A percentile compares a stretch with the other conserved stretches of the same genome.
Evolutionary conservation across 2,113 vertebrate species (phyloP).

Genomic region (Talpa occidentalis): DNA sequence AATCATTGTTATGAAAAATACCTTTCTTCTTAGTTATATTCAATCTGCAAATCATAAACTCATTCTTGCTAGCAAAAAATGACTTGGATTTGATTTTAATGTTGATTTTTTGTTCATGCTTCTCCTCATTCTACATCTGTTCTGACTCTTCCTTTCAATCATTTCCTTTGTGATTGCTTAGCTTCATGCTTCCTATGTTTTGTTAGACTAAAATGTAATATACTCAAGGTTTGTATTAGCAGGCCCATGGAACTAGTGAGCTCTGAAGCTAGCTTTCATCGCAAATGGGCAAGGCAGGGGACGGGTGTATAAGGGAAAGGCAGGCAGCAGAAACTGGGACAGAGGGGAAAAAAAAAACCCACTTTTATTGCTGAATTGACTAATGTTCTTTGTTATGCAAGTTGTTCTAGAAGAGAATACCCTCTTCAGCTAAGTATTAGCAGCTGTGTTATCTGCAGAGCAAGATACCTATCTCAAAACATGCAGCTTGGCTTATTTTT

Average conservation of each 20-base stretch:
- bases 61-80: conserved; percentile 71
- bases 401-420: conserved; percentile 75
- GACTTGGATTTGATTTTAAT: conserved; percentile 73
- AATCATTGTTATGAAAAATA: conserved; percentile 82
- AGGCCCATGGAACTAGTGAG: conserved; percentile 55
- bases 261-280: conserved; percentile 78
- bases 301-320: conserved; percentile 62
- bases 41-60: conserved; percentile 82
- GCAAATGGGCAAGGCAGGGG: conserved; percentile 74
- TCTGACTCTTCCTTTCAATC: conserved; percentile 81
- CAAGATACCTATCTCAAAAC: conserved; percentile 79
- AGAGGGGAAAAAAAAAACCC: conserved; percentile 58
- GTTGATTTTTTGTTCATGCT: conserved; percentile 37
- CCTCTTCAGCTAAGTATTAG: conserved; percentile 77
- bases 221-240: conserved; percentile 73
- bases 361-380: conserved; percentile 82
- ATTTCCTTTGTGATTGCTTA: conserved; percentile 82
- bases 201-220: conserved; percentile 76
- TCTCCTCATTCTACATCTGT: conserved; percentile 76
- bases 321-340: conserved; percentile 80
- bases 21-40: conserved; percentile 81
- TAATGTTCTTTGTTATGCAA: conserved; percentile 76
- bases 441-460: conserved; percentile 76
- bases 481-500: conserved; percentile 64
- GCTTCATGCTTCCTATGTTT: conserved; percentile 79